Evolutionary conservation across 2,797 vertebrate species (phyloP).

Genomic region (Fundulus diaphanus): DNA sequence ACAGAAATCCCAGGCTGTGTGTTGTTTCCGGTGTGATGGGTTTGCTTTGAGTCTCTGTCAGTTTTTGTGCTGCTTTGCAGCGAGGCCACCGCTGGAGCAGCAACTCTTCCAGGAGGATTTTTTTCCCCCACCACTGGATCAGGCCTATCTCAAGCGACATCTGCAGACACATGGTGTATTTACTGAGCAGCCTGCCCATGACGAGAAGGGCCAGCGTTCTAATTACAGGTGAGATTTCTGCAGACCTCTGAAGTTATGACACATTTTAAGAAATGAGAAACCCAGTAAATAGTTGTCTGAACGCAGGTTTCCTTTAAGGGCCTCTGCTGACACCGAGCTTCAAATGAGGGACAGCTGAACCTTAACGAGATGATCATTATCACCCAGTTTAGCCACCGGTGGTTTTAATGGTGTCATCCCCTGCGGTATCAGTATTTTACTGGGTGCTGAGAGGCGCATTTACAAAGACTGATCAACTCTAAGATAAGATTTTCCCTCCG

Average conservation of each 20-base stretch:
- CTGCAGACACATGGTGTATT: neutral
- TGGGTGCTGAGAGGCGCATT: constrained; percentile 1
- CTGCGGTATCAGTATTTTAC: constrained; percentile 2
- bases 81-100: neutral
- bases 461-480: constrained; percentile 20
- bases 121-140: constrained; percentile 1
- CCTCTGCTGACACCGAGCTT: neutral
- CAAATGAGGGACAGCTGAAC: neutral
- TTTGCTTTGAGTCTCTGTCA: neutral
- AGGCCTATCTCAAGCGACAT: neutral
- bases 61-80: neutral
- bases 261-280: neutral
- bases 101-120: neutral
- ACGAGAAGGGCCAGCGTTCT: neutral
- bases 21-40: neutral
- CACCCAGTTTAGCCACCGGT: neutral
- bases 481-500: constrained; percentile 36
- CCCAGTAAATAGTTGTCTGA: neutral
- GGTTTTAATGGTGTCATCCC: neutral
- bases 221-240: neutral
- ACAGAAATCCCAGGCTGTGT: neutral
- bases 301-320: neutral
- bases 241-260: neutral
- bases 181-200: neutral
- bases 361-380: neutral